phyloP scores from a whole-genome alignment of 2,888 invertebrate genomes.

The Phytoseiulus persimilis region DNA sequence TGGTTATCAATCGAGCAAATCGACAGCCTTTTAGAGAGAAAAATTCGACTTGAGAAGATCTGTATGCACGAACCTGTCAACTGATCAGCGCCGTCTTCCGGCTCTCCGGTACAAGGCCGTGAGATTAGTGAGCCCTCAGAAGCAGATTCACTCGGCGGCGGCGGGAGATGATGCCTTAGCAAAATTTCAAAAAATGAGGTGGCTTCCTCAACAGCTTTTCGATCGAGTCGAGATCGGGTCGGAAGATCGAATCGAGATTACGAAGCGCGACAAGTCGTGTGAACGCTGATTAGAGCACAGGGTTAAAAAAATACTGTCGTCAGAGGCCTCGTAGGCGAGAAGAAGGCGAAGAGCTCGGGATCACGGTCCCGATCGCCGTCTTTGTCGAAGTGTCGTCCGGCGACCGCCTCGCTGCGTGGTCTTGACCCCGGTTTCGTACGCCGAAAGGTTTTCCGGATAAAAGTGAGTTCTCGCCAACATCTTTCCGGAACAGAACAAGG shows the following conservation, averaged over 20 bases:
- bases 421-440: too few species aligned
- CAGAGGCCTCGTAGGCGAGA: background rate
- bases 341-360: too few species aligned
- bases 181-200: background rate
- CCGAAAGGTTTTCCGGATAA: too few species aligned
- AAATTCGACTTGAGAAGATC: background rate
- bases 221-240: background rate
- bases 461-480: background rate
- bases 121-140: background rate
- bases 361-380: too few species aligned
- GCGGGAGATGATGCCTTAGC: background rate
- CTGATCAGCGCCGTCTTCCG: background rate
- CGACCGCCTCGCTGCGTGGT: too few species aligned
- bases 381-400: too few species aligned
- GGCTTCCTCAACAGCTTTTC: background rate
- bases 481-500: background rate
- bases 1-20: background rate
- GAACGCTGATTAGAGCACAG: background rate
- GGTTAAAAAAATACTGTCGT: background rate
- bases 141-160: background rate
- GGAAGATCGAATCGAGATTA: background rate
- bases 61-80: background rate
- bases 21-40: background rate
- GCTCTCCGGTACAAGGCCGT: background rate
- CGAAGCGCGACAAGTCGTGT: background rate